These are phyloP conservation scores for Tuta absoluta DNA, from an alignment of 2,888 invertebrate species.

Conservation along the genomic window DNA sequence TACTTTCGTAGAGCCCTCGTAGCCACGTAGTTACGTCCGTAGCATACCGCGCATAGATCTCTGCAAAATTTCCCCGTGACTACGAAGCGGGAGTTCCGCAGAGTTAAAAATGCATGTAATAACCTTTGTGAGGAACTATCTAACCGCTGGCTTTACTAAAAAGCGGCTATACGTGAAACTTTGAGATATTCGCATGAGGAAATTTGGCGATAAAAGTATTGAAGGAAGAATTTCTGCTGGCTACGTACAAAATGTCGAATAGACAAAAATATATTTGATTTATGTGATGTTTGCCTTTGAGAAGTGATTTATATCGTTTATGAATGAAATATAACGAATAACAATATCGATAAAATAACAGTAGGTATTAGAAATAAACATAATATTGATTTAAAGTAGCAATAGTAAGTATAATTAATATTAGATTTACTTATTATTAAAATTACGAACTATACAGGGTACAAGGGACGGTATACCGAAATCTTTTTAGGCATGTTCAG, in stretches of 20 bases:
- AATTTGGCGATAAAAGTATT: constrained; percentile 5
- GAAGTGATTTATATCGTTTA: not conserved
- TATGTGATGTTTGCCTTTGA: not conserved
- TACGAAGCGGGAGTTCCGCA: constrained; percentile 21
- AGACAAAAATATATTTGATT: constrained; percentile 3
- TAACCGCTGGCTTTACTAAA: not conserved
- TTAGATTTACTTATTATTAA: too few relatives aligned
- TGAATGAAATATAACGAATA: too few relatives aligned
- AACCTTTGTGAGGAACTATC: constrained; percentile 29
- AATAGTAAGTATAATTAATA: too few relatives aligned
- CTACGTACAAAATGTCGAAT: not conserved
- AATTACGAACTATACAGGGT: too few relatives aligned
- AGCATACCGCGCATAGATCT: constrained; percentile 27
- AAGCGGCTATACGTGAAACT: not conserved
- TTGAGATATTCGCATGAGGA: constrained; percentile 5
- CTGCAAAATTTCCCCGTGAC: constrained; percentile 20
- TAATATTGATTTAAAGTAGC: too few relatives aligned
- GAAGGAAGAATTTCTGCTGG: not conserved
- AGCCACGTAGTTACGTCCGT: not conserved
- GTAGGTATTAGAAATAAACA: too few relatives aligned
- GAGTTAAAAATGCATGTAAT: constrained; percentile 30
- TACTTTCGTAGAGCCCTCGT: too few relatives aligned
- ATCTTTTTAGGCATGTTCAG: too few relatives aligned
- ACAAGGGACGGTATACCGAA: too few relatives aligned
- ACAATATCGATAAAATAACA: too few relatives aligned